These are phyloP conservation scores for Schizaphis graminum DNA, from an alignment of 2,888 invertebrate genomes.

Conservation along the genomic window DNA sequence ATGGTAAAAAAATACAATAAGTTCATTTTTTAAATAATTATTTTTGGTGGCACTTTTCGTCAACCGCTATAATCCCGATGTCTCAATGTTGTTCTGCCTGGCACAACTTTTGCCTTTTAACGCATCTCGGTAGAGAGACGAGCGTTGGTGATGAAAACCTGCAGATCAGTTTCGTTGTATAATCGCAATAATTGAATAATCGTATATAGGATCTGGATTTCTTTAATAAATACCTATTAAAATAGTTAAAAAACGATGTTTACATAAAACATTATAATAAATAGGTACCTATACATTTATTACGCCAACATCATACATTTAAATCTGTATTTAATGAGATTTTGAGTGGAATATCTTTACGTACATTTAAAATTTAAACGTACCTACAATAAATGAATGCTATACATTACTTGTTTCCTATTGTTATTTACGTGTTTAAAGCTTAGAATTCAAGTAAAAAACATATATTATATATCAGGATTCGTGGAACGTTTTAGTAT, in stretches of 20 bases:
- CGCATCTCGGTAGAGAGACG: background rate
- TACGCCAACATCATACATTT: too few relatives aligned
- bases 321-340: too few relatives aligned
- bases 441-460: too few relatives aligned
- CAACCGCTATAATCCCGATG: rapidly evolving
- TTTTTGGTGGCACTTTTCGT: background rate
- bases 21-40: background rate
- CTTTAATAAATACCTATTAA: background rate
- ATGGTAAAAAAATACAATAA: background rate
- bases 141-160: background rate
- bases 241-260: background rate
- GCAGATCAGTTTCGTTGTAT: background rate
- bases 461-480: too few relatives aligned
- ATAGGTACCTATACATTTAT: background rate
- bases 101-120: background rate
- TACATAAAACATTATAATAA: background rate
- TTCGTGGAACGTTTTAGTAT: too few relatives aligned
- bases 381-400: too few relatives aligned
- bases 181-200: background rate
- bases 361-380: too few relatives aligned
- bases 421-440: too few relatives aligned
- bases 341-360: too few relatives aligned
- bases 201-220: background rate
- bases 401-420: too few relatives aligned
- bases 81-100: background rate